phyloP scores from a whole-genome alignment of 2,113 vertebrate species.

The Chloebia gouldiae region DNA sequence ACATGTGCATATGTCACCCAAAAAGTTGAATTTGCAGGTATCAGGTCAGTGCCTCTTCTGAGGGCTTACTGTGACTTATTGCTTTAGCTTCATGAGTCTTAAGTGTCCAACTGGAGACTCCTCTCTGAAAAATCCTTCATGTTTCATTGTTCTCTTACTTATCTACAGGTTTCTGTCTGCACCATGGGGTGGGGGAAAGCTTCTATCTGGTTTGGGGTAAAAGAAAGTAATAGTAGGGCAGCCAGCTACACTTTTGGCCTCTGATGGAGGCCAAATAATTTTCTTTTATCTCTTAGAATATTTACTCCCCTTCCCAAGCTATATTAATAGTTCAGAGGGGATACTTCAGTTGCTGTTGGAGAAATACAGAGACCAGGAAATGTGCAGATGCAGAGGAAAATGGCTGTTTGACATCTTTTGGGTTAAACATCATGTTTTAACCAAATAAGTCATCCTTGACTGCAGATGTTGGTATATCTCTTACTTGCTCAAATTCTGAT shows the following conservation, averaged over 20 bases:
- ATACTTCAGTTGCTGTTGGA: background rate
- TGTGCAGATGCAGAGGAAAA: background rate
- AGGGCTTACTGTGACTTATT: background rate
- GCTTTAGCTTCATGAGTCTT: background rate
- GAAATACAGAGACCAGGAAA: background rate
- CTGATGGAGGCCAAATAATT: background rate
- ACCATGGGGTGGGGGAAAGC: background rate
- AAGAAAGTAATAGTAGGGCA: background rate
- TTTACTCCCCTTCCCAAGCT: background rate
- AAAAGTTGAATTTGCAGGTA: constrained; percentile 97
- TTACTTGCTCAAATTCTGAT: background rate
- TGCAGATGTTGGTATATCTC: background rate
- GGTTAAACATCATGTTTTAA: background rate
- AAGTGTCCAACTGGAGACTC: background rate
- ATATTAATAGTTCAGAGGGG: background rate
- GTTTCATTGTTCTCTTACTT: background rate
- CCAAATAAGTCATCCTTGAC: background rate
- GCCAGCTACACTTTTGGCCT: background rate
- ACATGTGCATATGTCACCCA: constrained; percentile 96
- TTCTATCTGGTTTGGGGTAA: background rate
- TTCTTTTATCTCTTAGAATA: background rate
- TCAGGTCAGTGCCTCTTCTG: constrained; percentile 79
- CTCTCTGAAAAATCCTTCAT: background rate
- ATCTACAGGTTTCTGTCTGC: background rate
- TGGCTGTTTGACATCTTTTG: background rate